phyloP scores from a whole-genome alignment of 2,113 vertebrate genomes.

The Chaetops frenatus region DNA sequence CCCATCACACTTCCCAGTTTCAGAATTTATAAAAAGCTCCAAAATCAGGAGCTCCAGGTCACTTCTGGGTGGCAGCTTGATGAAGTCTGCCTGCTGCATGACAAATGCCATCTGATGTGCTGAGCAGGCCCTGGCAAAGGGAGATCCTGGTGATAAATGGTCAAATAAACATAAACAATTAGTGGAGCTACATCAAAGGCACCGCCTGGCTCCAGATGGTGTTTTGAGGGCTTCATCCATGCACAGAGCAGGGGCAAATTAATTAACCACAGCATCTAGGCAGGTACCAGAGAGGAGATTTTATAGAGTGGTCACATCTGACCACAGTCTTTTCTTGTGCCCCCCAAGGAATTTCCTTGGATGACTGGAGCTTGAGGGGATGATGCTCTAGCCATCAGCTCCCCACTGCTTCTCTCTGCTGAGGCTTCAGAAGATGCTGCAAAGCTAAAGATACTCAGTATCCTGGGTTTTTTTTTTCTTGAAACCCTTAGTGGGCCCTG shows the following conservation, averaged over 20 bases:
- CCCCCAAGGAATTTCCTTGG: neutral
- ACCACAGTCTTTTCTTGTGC: neutral
- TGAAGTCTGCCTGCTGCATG: neutral
- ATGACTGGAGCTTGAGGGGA: neutral
- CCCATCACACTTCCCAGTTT: neutral
- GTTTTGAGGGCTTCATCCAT: neutral
- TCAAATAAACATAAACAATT: constrained; percentile 14
- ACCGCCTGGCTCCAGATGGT: neutral
- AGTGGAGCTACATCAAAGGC: neutral
- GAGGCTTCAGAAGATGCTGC: neutral
- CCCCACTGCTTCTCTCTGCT: neutral
- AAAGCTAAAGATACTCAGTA: neutral
- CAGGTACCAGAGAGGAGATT: neutral
- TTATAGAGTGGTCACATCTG: neutral
- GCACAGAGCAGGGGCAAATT: neutral
- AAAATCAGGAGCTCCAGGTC: neutral
- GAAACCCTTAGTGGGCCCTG: neutral
- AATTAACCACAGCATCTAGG: neutral
- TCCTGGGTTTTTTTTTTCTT: neutral
- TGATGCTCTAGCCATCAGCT: neutral
- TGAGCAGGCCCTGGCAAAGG: neutral
- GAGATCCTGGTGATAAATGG: neutral
- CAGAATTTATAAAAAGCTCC: neutral
- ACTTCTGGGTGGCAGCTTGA: neutral
- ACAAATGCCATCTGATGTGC: neutral